Base-by-base conservation (phyloP, 2,888 invertebrate genomes). In the Conomelus anceps region DNA sequence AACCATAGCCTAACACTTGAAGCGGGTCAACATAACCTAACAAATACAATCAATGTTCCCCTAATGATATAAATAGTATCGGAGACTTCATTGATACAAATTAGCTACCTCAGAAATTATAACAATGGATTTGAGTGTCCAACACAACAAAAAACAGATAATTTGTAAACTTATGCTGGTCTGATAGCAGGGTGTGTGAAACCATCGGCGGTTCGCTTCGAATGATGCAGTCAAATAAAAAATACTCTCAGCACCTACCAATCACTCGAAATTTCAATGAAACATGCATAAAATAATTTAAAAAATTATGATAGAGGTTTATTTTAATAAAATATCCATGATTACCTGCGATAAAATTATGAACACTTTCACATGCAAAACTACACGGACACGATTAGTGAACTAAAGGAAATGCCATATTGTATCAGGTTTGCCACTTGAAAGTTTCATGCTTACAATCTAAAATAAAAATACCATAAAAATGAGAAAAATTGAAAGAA, bases 391-490 rank as follows among this genome's bases (percentile, higher is more conserved):
- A 86, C 86, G 86, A 23, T 29, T 29, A 29, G 29, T 29, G 24
- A 63, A 86, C 24, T 86, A 86, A 86, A 86, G 86, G 86, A 86
- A 86, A 29, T 86, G 22, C 24, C 86, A 23, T 23, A 86, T 86
- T 86, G 86, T 86, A 23, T 22, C 86, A 86, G 23, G 23, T 9
- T 23, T 24, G 29, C 86, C 86, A 86, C n/a, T n/a, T 63, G 63
- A 63, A 63, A 9, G 7, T n/a, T 63, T 63, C 4, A n/a, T 63
- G 3, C 3, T n/a, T 63, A 13, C 6, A n/a, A n/a, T 6, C 4
- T 63, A 63, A n/a, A n/a, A 63, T 13, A n/a, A 6, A 63, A n/a
- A 9, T 20, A n/a, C 13, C n/a, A 9, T n/a, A 63, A 4, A 20
- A n/a, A n/a, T 13, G 20, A n/a, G 63, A 63, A n/a, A n/a, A 6